phyloP scores from a whole-genome alignment of 2,888 invertebrate genomes.

The Uloborus plumipes region DNA sequence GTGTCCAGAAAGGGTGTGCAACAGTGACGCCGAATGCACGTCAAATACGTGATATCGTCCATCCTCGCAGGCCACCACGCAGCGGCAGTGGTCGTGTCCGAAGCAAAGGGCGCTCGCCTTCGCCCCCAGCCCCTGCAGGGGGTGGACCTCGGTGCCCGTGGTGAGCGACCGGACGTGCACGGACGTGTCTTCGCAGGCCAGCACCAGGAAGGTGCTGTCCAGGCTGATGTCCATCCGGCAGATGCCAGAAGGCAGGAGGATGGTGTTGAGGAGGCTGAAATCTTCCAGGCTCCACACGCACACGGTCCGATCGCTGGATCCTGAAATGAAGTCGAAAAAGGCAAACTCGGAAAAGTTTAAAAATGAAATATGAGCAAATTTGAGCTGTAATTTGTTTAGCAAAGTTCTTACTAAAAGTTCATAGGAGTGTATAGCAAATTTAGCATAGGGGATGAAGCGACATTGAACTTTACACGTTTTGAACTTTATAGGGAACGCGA shows the following conservation, averaged over 20 bases:
- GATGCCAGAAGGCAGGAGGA: conserved; percentile 80
- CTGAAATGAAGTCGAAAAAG: conserved; percentile 66
- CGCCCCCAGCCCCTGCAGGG: conserved; percentile 76
- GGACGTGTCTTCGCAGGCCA: conserved; percentile 88
- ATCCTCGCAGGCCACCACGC: conserved; percentile 84
- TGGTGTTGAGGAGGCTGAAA: conserved; percentile 83
- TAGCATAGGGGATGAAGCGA: no score
- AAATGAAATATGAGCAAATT: no score
- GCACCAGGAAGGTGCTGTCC: conserved; percentile 90
- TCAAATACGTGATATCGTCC: conserved; percentile 86
- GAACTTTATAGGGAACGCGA: no score
- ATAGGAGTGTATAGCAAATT: no score
- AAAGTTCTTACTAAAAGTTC: no score
- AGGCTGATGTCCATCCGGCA: conserved; percentile 84
- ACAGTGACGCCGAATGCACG: conserved; percentile 82
- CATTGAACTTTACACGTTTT: no score
- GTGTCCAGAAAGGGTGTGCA: conserved; percentile 78
- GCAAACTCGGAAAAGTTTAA: no score
- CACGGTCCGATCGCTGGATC: conserved; percentile 79
- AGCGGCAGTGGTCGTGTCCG: conserved; percentile 85
- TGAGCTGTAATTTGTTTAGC: no score
- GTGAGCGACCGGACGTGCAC: conserved; percentile 87
- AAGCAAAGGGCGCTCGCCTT: conserved; percentile 81
- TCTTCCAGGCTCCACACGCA: conserved; percentile 89
- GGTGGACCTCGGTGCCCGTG: conserved; percentile 89